A percentile compares a stretch with the other conserved stretches of the same genome.
Evolutionary conservation across 2,113 vertebrate species (phyloP).

Genomic region (Heptranchias perlo): DNA sequence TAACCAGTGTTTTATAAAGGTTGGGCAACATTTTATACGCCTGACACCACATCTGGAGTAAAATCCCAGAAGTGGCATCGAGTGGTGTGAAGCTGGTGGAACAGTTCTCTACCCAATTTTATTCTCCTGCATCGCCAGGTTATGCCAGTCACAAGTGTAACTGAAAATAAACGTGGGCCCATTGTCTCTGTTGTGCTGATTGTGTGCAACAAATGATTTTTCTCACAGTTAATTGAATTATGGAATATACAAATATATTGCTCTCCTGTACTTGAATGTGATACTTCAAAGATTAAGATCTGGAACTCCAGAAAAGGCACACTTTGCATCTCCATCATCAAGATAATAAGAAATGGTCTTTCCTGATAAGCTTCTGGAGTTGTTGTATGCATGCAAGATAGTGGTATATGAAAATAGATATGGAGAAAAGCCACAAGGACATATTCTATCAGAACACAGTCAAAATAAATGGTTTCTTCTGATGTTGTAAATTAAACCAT

Average conservation of each 20-base stretch:
- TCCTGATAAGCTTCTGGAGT: neutral
- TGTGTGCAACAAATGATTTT: neutral
- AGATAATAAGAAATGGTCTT: neutral
- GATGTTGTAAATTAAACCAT: too few relatives aligned
- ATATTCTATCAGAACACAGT: neutral
- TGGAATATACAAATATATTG: neutral
- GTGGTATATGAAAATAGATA: neutral
- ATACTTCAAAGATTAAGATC: neutral
- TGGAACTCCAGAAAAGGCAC: neutral
- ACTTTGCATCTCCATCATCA: neutral
- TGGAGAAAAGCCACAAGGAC: neutral
- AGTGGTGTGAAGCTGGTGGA: too few relatives aligned
- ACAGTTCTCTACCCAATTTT: too few relatives aligned
- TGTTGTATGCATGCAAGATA: too few relatives aligned
- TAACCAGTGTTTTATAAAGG: too few relatives aligned
- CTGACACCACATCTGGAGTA: too few relatives aligned
- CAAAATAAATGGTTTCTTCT: too few relatives aligned
- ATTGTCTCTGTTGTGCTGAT: neutral
- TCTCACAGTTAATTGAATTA: neutral
- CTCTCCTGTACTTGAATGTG: neutral
- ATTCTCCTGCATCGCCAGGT: neutral
- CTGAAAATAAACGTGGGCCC: neutral
- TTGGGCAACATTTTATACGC: too few relatives aligned
- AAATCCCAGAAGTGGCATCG: too few relatives aligned
- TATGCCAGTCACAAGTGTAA: neutral